phyloP scores from a whole-genome alignment of 2,797 vertebrate species.

The Anas capensis region DNA sequence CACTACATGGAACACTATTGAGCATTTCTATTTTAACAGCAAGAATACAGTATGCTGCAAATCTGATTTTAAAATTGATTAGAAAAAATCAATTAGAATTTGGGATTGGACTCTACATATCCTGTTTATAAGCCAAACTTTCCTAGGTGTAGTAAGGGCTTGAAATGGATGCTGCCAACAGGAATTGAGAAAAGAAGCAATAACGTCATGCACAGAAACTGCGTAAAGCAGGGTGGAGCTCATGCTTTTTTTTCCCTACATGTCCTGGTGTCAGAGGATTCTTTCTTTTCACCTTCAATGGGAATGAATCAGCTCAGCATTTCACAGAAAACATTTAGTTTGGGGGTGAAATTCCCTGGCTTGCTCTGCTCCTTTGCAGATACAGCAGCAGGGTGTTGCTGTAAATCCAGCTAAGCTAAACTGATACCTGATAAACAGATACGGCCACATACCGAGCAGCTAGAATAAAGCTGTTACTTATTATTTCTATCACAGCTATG shows the following conservation, averaged over 20 bases:
- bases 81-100: conserved; percentile 19
- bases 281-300: background rate
- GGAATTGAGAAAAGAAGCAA: background rate
- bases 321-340: background rate
- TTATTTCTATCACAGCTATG: background rate
- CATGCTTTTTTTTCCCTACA: background rate
- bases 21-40: background rate
- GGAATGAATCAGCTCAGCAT: background rate
- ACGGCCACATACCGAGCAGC: background rate
- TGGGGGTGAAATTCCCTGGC: background rate
- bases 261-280: background rate
- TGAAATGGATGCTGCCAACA: background rate
- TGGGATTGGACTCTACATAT: background rate
- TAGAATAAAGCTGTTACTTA: background rate
- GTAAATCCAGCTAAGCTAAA: background rate
- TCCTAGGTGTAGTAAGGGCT: background rate
- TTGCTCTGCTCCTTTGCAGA: background rate
- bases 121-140: conserved; percentile 24
- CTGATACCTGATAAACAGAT: background rate
- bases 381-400: background rate
- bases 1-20: background rate
- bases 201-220: background rate
- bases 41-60: background rate
- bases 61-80: background rate
- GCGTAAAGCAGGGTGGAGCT: background rate